Evolutionary conservation across 2,888 invertebrate genomes (phyloP), one percentile per base, ranked within the genome.

Genomic region (Entomobrya multifasciata): DNA sequence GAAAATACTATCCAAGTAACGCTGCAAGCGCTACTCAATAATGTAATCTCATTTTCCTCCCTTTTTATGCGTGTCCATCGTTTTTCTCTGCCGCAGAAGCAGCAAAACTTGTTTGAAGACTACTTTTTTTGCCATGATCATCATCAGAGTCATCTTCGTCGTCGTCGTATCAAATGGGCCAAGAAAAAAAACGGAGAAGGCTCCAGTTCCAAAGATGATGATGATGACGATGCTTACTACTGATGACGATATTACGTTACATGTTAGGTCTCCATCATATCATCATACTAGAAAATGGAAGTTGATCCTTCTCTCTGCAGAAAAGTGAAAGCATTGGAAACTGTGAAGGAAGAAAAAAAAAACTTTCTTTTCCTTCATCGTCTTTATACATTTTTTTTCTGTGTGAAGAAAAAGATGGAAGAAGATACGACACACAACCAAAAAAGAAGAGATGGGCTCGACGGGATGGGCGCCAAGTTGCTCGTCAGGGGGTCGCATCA

Each of bases 401-500:
- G 13, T 25, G 0, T 27, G 15, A 62, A 67, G 67, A 36, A 67
- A 44, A n/a, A 62, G 49, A 36, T 55, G 72, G 77, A 76, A 67
- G 78, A 87, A 87, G 87, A 87, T 84, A 84, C 30, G 22, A 79
- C 74, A 36, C n/a, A n/a, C 8, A 36, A 36, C 36, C 36, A 36
- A 62, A 55, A 65, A 41, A 25, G n/a, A 55, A 49, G 41, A 44
- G 41, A 86, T 44, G 47, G 25, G 27, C 76, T 67, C 62, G 78
- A 36, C 83, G 55, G 81, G 80, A 76, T 86, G 87, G 88, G 87
- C 89, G 89, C 89, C 89, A 87, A 88, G 87, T 86, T 86, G 87
- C 88, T 88, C 89, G 85, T 88, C 88, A 89, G 89, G 88, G 89
- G 89, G 88, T 86, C 88, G 88, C 87, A 87, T 88, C 89, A 89